A percentile compares a stretch with the other conserved stretches of the same genome.
These are phyloP conservation scores for Mactra quadrangularis DNA, from an alignment of 1,140 invertebrate species.

Conservation along the genomic window DNA sequence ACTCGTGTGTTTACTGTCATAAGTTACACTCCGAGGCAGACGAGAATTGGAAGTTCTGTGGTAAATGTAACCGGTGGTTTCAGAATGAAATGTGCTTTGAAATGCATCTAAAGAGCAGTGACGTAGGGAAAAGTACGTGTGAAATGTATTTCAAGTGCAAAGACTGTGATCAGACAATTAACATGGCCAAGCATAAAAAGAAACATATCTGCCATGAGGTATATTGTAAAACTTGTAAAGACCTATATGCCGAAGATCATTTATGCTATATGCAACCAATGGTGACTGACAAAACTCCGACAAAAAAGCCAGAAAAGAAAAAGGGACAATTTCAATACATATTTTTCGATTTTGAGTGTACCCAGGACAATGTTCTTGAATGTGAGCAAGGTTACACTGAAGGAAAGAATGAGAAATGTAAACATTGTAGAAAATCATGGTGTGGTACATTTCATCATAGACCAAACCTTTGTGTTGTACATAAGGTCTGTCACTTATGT, in stretches of 20 bases:
- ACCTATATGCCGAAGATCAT: constrained; percentile 6
- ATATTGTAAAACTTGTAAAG: too few relatives aligned
- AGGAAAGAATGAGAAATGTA: constrained; percentile 12
- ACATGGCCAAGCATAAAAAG: constrained; percentile 31
- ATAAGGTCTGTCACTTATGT: constrained; percentile 9
- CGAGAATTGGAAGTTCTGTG: constrained; percentile 36
- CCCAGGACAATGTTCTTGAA: constrained; percentile 3
- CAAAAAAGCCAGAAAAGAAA: neutral
- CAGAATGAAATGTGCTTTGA: constrained; percentile 28
- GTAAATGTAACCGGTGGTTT: constrained; percentile 19
- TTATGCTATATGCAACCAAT: constrained; percentile 38
- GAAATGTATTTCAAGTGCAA: constrained; percentile 26
- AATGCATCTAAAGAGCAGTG: constrained; percentile 50
- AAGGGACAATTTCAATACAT: too few relatives aligned
- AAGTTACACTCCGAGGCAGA: constrained; percentile 22
- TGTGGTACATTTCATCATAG: constrained; percentile 16
- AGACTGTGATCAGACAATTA: constrained; percentile 41
- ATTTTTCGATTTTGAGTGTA: constrained; percentile 31
- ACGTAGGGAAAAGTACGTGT: constrained; percentile 38
- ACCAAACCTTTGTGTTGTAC: constrained; percentile 23
- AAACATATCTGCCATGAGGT: constrained; percentile 13
- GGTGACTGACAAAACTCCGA: neutral
- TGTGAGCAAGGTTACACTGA: constrained; percentile 15
- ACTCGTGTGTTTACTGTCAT: constrained; percentile 34
- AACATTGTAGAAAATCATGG: constrained; percentile 17